Percentiles rank a stretch among this genome's conserved stretches.
Conservation (phyloP, 53 echinoderm and acorn worm genomes). For the Actinopyga echinites region DNA sequence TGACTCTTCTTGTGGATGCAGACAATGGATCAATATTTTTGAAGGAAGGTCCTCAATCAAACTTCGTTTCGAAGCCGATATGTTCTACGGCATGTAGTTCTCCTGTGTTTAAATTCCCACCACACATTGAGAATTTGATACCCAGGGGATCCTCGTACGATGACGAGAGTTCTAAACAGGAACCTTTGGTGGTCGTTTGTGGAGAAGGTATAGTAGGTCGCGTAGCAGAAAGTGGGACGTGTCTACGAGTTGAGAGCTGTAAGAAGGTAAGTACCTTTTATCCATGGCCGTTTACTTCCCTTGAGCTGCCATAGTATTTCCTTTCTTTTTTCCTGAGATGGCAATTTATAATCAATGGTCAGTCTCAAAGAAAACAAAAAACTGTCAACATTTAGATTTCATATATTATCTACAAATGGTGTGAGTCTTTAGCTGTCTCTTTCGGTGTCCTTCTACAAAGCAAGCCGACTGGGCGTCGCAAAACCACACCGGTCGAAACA, state of each 20-base stretch:
- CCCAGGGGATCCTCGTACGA: conserved; percentile 56
- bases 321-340: no score
- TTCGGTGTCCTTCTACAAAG: no score
- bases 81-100: not conserved
- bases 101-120: conserved; percentile 41
- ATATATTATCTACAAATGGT: no score
- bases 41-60: conserved; percentile 90
- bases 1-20: conserved; percentile 81
- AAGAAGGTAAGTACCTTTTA: conserved; percentile 66
- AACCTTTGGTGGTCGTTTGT: conserved; percentile 60
- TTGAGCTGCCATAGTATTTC: no score
- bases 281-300: not conserved
- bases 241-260: conserved; percentile 70
- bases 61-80: conserved; percentile 47
- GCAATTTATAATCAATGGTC: no score
- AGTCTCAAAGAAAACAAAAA: no score
- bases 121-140: conserved; percentile 40
- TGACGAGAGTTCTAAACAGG: conserved; percentile 59
- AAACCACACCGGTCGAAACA: no score
- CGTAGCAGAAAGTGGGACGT: conserved; percentile 78
- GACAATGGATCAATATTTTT: conserved; percentile 72
- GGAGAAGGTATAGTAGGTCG: conserved; percentile 81
- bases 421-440: no score
- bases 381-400: no score
- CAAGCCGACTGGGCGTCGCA: no score